These are phyloP conservation scores for Pogonophryne albipinna DNA, from an alignment of 2,797 vertebrate species.

Conservation along the genomic window DNA sequence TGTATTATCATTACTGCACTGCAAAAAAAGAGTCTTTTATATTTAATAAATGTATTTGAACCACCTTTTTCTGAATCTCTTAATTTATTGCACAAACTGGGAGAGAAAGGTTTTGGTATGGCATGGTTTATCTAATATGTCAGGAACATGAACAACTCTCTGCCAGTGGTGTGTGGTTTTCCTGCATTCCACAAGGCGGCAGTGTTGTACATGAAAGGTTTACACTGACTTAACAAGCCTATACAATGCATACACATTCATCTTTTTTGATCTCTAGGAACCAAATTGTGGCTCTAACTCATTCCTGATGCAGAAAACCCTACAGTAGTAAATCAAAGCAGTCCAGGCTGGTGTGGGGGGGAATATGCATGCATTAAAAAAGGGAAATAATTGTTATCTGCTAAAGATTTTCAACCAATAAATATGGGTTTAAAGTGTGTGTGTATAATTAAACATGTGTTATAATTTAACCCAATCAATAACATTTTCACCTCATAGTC, in stretches of 20 bases:
- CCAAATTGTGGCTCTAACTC: constrained; percentile 29
- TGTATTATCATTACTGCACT: constrained; percentile 74
- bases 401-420: neutral
- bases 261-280: constrained; percentile 29
- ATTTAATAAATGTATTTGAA: constrained; percentile 82
- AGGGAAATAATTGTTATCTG: neutral
- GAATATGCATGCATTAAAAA: constrained; percentile 3
- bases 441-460: neutral
- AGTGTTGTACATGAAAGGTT: constrained; percentile 54
- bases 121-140: neutral
- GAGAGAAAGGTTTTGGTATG: neutral
- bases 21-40: constrained; percentile 70
- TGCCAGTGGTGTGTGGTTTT: neutral
- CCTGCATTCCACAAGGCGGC: constrained; percentile 66
- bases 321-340: constrained; percentile 54
- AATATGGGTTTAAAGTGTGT: neutral
- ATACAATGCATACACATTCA: constrained; percentile 23
- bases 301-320: constrained; percentile 46
- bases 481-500: neutral
- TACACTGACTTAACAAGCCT: neutral
- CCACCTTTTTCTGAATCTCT: constrained; percentile 31
- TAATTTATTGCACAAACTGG: neutral
- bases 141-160: neutral
- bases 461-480: neutral
- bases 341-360: constrained; percentile 30